phyloP scores from a whole-genome alignment of 2,113 vertebrate genomes.

The Hydrochoerus hydrochaeris region DNA sequence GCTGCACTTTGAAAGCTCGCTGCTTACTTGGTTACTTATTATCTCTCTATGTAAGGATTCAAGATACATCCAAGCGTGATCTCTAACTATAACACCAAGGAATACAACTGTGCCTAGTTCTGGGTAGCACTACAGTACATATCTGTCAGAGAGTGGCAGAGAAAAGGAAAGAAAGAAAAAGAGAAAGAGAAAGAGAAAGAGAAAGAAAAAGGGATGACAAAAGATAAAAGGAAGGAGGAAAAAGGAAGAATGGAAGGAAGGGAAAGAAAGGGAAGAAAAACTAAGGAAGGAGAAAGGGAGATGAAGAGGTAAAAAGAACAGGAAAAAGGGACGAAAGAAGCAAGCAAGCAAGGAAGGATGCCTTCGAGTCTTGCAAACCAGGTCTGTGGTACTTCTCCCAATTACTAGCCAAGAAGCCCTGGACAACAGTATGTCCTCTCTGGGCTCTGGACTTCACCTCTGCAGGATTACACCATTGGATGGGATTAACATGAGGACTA shows the following conservation, averaged over 20 bases:
- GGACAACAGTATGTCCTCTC: not conserved
- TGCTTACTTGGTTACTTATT: not conserved
- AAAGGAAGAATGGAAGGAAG: rapidly evolving
- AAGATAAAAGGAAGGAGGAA: not conserved
- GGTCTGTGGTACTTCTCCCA: not conserved
- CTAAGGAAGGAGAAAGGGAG: too few relatives aligned
- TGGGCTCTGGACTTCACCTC: not conserved
- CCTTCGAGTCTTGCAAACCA: not conserved
- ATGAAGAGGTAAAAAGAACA: rapidly evolving
- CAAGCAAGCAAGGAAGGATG: not conserved
- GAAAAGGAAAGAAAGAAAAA: not conserved
- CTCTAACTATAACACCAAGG: not conserved
- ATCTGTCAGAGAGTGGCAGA: not conserved
- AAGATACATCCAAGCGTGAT: not conserved
- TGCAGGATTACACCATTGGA: not conserved
- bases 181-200: not conserved
- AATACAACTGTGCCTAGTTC: not conserved
- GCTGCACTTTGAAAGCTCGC: not conserved
- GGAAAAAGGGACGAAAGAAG: too few relatives aligned
- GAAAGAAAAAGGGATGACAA: not conserved
- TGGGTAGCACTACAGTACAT: not conserved
- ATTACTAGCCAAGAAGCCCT: not conserved
- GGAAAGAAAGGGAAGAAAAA: not conserved
- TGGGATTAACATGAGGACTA: not conserved
- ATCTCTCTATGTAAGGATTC: not conserved